Base-by-base conservation (phyloP, 1,140 invertebrate species). In the Lasaia peninsularis region DNA sequence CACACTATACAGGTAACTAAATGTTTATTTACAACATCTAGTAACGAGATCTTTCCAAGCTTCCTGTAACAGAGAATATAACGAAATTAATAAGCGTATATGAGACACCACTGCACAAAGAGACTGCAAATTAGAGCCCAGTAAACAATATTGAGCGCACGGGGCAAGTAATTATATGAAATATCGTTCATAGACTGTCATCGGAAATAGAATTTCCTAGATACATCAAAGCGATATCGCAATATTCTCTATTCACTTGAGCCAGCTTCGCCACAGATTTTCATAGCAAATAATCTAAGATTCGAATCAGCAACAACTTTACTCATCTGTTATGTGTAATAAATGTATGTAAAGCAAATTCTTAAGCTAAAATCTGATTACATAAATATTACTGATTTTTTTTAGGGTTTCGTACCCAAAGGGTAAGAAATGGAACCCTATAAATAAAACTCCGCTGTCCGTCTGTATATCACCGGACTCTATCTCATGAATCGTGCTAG, bases 201-300 rank as follows among this genome's bases (percentile, higher is more conserved):
- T 50, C 48, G 48, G 48, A 50, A 24, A 50, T 50, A 50, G 48
- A 50, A 50, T 50, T 50, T 50, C 18, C 21, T 9, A 11, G 16
- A 50, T 24, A 21, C 48, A 24, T 50, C 48, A 50, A 50, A 50
- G 48, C 11, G 48, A 50, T 21, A 28, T 50, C 48, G 8, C 10
- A 37, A 12, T 37, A 37, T 6, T 37, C 35, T 16, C 6, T 2
- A 12, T 37, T 37, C 14, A 37, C 6, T 34, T 34, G 33, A 34
- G 33, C 33, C 11, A 5, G 18, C 40, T 18, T 20, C 44, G 52
- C 56, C 16, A 40, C 58, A 63, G 63, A 69, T 72, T 68, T 71
- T 69, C 66, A 69, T 69, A 74, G 65, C 67, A 69, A 50, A 50
- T 50, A 28, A 28, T 2, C 5, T 28, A 28, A 28, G 24, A 28